These are phyloP conservation scores for Apostichopus parvimensis DNA, from an alignment of 35 echinoderm and acorn worm species.

Conservation along the genomic window DNA sequence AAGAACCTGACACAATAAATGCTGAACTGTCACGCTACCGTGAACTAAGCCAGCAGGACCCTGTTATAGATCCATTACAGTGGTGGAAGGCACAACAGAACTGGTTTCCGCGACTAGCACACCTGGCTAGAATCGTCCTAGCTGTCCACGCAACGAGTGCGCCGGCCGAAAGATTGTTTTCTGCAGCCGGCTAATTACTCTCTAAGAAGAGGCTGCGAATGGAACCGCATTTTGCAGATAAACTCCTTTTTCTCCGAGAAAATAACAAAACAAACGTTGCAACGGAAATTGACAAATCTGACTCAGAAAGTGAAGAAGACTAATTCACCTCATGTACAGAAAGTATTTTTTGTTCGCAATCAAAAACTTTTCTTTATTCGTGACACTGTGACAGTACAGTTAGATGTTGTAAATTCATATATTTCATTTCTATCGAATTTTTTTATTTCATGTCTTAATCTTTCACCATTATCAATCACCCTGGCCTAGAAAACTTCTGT, in stretches of 20 bases:
- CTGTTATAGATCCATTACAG: constrained; percentile 5
- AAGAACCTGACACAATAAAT: not conserved
- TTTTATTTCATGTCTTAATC: too few species aligned
- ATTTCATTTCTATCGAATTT: too few species aligned
- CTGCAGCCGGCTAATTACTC: constrained; percentile 20
- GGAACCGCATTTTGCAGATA: not conserved
- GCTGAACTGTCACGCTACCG: not conserved
- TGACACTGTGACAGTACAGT: too few species aligned
- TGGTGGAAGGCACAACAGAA: not conserved
- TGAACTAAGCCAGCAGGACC: not conserved
- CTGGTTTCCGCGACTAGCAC: not conserved
- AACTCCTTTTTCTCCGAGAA: constrained; percentile 20
- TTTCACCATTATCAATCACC: too few species aligned
- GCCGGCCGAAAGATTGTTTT: constrained; percentile 35
- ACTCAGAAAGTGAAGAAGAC: too few species aligned
- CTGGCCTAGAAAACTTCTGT: too few species aligned
- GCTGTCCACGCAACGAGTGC: constrained; percentile 35
- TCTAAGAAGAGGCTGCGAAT: constrained; percentile 17
- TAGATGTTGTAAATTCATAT: too few species aligned
- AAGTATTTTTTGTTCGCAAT: too few species aligned
- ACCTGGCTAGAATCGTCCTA: not conserved
- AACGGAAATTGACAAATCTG: too few species aligned
- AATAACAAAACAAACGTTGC: not conserved
- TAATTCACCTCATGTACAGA: too few species aligned
- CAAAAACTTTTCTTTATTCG: too few species aligned